These are phyloP conservation scores for Pristionchus fissidentatus DNA, from an alignment of 2,888 invertebrate species.

Conservation along the genomic window DNA sequence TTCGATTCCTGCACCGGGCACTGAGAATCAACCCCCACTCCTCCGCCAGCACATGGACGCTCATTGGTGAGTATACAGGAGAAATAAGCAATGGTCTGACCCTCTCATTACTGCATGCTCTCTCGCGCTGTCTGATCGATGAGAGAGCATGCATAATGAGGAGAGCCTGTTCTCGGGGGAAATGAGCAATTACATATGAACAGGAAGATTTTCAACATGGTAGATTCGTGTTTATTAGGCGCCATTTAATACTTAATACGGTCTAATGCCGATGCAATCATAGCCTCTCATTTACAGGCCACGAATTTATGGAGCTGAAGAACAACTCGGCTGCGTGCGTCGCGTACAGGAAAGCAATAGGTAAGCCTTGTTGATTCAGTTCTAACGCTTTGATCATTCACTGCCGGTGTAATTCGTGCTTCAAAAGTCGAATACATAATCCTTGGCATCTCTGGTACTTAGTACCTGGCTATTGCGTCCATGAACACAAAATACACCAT, in stretches of 20 bases:
- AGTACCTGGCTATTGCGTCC: too few species aligned
- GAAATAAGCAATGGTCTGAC: background rate
- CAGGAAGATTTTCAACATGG: too few species aligned
- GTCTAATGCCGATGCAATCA: conserved; percentile 77
- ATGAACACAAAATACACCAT: background rate
- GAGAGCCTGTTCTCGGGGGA: too few species aligned
- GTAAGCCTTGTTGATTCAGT: conserved; percentile 77
- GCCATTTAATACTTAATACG: too few species aligned
- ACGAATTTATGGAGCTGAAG: conserved; percentile 98
- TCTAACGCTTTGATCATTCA: background rate
- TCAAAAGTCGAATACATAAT: too few species aligned
- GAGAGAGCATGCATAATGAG: too few species aligned
- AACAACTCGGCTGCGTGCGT: conserved; percentile 98
- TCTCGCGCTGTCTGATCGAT: too few species aligned
- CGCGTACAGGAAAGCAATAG: conserved; percentile 95
- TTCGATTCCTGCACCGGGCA: conserved; percentile 90
- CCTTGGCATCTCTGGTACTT: too few species aligned
- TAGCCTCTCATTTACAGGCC: conserved; percentile 99
- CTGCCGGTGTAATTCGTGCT: too few species aligned
- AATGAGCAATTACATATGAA: too few species aligned
- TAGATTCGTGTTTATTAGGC: too few species aligned
- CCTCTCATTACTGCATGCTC: too few species aligned
- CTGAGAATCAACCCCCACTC: conserved; percentile 65
- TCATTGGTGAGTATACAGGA: conserved; percentile 20
- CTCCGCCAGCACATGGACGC: conserved; percentile 34